Evolutionary conservation across 2,888 invertebrate species (phyloP).

Genomic region (Xanthorhoe designata): DNA sequence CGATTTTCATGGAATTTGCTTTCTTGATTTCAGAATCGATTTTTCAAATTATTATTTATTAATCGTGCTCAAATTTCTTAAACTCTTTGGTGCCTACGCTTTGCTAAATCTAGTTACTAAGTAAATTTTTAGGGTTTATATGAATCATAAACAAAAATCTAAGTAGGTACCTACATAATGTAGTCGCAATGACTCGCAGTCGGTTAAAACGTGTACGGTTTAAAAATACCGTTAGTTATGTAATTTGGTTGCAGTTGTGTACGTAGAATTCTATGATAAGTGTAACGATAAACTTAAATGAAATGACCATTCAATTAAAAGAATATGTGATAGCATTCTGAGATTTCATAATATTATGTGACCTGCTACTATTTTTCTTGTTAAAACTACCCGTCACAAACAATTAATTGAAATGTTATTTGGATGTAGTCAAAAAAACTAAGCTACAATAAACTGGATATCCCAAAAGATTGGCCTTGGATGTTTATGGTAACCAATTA

Average conservation of each 20-base stretch:
- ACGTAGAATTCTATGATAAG: constrained; percentile 26
- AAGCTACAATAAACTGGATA: no score
- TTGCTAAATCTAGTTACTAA: no score
- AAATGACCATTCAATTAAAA: constrained; percentile 21
- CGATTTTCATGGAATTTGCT: constrained; percentile 17
- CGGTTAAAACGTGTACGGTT: constrained; percentile 22
- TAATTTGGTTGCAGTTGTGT: constrained; percentile 26
- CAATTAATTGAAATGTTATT: no score
- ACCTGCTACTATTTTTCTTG: constrained; percentile 7
- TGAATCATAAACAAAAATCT: constrained; percentile 2
- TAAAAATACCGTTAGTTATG: constrained; percentile 22
- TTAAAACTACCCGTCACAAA: not conserved
- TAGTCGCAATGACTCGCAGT: not conserved
- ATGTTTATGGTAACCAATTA: no score
- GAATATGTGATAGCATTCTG: constrained; percentile 15
- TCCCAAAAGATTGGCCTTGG: no score
- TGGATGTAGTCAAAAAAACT: no score
- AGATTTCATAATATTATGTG: constrained; percentile 23
- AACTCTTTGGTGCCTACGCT: not conserved
- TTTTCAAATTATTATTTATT: not conserved
- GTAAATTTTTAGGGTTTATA: not conserved
- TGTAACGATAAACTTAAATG: constrained; percentile 23
- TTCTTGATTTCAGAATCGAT: not conserved
- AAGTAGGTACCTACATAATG: not conserved
- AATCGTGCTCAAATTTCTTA: not conserved